A percentile compares a stretch with the other conserved stretches of the same genome.
These are phyloP conservation scores for Spongilla lacustris DNA, from an alignment of 37 sponge, comb jelly and placozoan species.

Conservation along the genomic window DNA sequence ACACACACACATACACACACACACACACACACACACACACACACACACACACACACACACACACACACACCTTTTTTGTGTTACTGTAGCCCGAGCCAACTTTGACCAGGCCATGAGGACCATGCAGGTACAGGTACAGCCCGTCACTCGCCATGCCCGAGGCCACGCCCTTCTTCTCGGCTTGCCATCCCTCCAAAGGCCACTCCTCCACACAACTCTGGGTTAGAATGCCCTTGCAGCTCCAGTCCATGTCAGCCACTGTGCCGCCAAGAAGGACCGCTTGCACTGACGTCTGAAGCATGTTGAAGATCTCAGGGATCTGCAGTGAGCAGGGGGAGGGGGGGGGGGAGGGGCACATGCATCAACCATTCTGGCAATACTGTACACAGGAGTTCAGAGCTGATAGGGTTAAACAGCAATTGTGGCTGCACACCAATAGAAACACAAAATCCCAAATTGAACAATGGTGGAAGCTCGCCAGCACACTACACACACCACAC, in stretches of 20 bases:
- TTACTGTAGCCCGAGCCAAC: conserved; percentile 82
- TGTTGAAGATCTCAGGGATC: conserved; percentile 75
- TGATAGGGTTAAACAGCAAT: too few relatives aligned
- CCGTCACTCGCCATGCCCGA: conserved; percentile 72
- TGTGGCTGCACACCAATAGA: too few relatives aligned
- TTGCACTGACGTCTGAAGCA: conserved; percentile 71
- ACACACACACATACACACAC: too few relatives aligned
- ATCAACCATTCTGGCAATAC: background rate
- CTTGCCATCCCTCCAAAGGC: conserved; percentile 11
- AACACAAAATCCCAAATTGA: too few relatives aligned
- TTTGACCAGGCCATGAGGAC: conserved; percentile 66
- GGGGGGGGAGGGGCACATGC: background rate
- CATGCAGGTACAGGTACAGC: conserved; percentile 64
- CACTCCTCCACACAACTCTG: conserved; percentile 56
- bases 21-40: too few relatives aligned
- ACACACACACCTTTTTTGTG: conserved; percentile 55
- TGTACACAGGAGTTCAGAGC: too few relatives aligned
- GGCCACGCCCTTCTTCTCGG: background rate
- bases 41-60: too few relatives aligned
- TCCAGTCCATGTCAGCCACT: conserved; percentile 62
- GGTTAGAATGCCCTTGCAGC: conserved; percentile 42
- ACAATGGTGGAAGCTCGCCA: too few relatives aligned
- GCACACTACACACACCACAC: conserved; percentile 2
- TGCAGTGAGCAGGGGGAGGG: background rate
- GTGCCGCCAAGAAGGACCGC: conserved; percentile 61